Evolutionary conservation across 1,140 invertebrate genomes (phyloP).

Genomic region (Drosophila novamexicana): DNA sequence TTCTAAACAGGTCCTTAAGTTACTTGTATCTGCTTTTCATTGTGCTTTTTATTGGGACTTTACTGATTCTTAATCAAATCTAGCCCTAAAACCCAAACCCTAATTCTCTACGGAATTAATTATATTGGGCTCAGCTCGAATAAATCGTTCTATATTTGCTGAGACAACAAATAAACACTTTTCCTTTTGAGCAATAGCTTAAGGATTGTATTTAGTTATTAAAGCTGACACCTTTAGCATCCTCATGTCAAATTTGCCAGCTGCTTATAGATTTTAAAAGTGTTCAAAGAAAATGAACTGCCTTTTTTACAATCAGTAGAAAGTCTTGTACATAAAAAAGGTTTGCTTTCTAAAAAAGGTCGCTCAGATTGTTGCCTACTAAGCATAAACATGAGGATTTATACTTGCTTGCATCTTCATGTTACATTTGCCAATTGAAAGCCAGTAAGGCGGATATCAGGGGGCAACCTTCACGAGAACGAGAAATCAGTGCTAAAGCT

Average conservation of each 20-base stretch:
- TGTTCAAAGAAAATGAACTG: background rate
- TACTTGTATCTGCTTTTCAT: conserved; percentile 5
- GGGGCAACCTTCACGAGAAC: conserved; percentile 20
- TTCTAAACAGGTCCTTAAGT: background rate
- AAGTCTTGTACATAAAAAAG: too few species aligned
- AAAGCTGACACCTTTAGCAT: background rate
- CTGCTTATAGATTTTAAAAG: background rate
- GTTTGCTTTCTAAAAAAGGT: too few species aligned
- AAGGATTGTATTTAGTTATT: too few species aligned
- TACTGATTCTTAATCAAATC: too few species aligned
- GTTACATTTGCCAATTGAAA: background rate
- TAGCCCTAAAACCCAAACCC: background rate
- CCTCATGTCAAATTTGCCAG: background rate
- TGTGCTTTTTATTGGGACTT: background rate
- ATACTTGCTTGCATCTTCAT: conserved; percentile 1
- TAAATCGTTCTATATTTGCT: background rate
- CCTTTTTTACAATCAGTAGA: background rate
- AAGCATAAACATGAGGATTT: background rate
- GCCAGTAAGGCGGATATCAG: background rate
- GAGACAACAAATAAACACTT: too few species aligned
- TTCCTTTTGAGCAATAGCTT: too few species aligned
- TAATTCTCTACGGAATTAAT: background rate
- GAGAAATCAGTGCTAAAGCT: conserved; percentile 13
- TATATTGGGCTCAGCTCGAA: background rate
- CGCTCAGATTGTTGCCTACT: too few species aligned